phyloP scores from a whole-genome alignment of 2,888 invertebrate species.

The Macropis europaea region DNA sequence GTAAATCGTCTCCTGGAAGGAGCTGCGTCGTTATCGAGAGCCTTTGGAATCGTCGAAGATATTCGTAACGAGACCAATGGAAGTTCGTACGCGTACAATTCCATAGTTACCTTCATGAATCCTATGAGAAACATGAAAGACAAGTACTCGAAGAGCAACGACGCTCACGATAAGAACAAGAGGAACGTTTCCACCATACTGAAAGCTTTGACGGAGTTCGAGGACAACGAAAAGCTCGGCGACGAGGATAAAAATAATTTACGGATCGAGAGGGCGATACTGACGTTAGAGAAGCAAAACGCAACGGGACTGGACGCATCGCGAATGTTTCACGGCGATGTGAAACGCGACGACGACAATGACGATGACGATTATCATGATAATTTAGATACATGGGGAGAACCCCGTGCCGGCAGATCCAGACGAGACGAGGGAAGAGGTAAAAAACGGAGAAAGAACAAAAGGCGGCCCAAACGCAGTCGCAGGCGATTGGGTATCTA shows the following conservation, averaged over 20 bases:
- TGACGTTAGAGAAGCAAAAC: conserved; percentile 51
- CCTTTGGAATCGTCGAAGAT: background rate
- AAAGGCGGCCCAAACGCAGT: conserved; percentile 75
- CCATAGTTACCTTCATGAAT: background rate
- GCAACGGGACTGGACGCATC: conserved; percentile 17
- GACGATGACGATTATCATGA: conserved; percentile 45
- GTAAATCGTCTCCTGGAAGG: background rate
- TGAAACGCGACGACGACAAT: background rate
- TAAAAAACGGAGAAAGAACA: conserved; percentile 73
- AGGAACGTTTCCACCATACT: background rate
- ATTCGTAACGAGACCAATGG: background rate
- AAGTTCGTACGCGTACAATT: conserved; percentile 5
- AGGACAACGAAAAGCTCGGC: background rate
- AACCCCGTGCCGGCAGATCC: conserved; percentile 65
- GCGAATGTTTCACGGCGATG: background rate
- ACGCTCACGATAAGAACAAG: background rate
- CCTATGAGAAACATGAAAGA: background rate
- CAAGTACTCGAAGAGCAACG: background rate
- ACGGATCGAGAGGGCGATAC: conserved; percentile 50
- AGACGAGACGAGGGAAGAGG: conserved; percentile 74
- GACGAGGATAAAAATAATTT: background rate
- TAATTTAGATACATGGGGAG: conserved; percentile 51
- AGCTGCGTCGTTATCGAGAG: background rate
- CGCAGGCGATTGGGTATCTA: conserved; percentile 76
- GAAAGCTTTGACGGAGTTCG: background rate